These are phyloP conservation scores for Zygogramma bicolorata DNA, from an alignment of 2,888 invertebrate genomes.

Conservation along the genomic window DNA sequence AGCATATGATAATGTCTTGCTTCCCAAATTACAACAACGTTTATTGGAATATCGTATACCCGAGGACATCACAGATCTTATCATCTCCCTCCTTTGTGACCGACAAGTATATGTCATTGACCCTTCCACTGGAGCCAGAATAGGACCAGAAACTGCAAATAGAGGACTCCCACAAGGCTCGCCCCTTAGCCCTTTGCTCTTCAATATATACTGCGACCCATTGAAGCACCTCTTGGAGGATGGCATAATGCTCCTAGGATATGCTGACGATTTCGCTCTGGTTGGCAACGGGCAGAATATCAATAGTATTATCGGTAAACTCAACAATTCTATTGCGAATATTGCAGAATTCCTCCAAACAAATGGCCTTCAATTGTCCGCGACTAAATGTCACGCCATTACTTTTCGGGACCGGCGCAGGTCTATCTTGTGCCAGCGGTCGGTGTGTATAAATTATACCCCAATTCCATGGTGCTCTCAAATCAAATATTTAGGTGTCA, in stretches of 20 bases:
- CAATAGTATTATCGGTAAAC: not conserved
- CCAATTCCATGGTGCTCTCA: not conserved
- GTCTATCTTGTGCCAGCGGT: not conserved
- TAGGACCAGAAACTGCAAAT: not conserved
- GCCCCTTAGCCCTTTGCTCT: conserved; percentile 1
- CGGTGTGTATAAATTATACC: not conserved
- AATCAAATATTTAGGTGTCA: not conserved
- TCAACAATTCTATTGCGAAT: not conserved
- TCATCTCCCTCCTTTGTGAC: not conserved
- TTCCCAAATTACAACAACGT: not conserved
- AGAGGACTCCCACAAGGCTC: conserved; percentile 9
- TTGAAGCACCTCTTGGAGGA: not conserved
- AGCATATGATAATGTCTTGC: not conserved
- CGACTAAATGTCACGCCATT: not conserved
- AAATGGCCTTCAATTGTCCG: not conserved
- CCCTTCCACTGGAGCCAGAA: not conserved
- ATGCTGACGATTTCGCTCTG: not conserved
- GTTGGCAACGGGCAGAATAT: not conserved
- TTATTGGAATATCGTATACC: not conserved
- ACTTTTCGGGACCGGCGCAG: not conserved
- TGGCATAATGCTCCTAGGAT: not conserved
- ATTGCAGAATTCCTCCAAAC: not conserved
- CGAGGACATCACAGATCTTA: not conserved
- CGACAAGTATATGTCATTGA: not conserved
- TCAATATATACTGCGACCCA: not conserved